Percentiles rank a stretch among this genome's conserved stretches.
Evolutionary conservation across 2,888 invertebrate genomes (phyloP).

Genomic region (Parelbella ahira): DNA sequence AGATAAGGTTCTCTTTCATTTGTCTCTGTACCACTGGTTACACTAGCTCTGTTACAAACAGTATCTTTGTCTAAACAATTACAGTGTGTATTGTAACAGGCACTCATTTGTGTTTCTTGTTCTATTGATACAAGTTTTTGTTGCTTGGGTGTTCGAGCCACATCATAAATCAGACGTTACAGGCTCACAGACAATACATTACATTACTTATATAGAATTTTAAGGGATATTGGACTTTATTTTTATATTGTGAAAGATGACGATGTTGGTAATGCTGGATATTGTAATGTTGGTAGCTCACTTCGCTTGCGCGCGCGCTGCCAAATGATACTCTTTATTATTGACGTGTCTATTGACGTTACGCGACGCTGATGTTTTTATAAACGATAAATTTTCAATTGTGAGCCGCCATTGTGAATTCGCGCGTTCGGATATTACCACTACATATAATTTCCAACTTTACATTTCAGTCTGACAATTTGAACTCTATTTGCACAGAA

Average conservation of each 20-base stretch:
- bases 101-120: constrained; percentile 75
- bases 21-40: constrained; percentile 24
- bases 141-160: constrained; percentile 71
- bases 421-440: constrained; percentile 42
- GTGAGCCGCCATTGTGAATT: constrained; percentile 54
- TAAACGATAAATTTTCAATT: constrained; percentile 67
- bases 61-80: constrained; percentile 80
- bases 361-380: constrained; percentile 61
- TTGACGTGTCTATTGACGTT: constrained; percentile 65
- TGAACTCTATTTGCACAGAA: constrained; percentile 4
- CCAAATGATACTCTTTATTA: constrained; percentile 60
- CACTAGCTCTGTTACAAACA: constrained; percentile 38
- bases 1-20: constrained; percentile 6
- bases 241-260: constrained; percentile 8
- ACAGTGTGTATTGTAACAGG: constrained; percentile 69
- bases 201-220: constrained; percentile 27
- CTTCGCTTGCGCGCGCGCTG: constrained; percentile 43
- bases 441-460: constrained; percentile 7
- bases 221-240: constrained; percentile 38
- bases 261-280: constrained; percentile 17
- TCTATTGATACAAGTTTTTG: constrained; percentile 71
- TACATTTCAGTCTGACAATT: neutral
- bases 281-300: constrained; percentile 29
- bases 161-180: constrained; percentile 74
- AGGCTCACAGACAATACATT: constrained; percentile 41